Base-by-base conservation (phyloP, 2,113 vertebrate species). In the Illadopsis cleaveri region DNA sequence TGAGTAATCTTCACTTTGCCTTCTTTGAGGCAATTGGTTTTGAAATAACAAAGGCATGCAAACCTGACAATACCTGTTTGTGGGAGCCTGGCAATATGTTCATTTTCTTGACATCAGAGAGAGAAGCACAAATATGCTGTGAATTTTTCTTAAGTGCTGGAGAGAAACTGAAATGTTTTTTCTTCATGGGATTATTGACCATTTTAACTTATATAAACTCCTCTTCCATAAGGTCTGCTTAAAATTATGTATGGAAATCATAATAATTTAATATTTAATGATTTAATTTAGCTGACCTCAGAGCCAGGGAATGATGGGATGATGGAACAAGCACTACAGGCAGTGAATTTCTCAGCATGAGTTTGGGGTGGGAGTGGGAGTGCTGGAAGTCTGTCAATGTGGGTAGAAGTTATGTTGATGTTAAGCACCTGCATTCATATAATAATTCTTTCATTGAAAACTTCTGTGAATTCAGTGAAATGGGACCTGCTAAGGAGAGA, bases 11-110 rank as follows among this genome's bases (percentile, higher is more conserved):
- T 28, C 7, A 12, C 60, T 92, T 62, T 94, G 86, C 73, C 44
- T 89, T 75, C 51, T 94, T 95, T 80, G 93, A 95, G 89, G 53
- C 38, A 90, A 73, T 78, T 92, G 77, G 18, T 73, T 93, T 86
- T 75, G 88, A 90, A 92, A 86, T 69, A 91, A 82, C 50, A 86
- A 91, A 96, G 72, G 83, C 79, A 62, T 86, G 68, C 68, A 83
- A 89, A 92, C 60, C 79, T 81, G 72, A 89, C 73, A 90, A 65
- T 82, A 88, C 31, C 40, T 1, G 0, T 68, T 84, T 89, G 64
- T 86, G 48, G 77, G 65, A 94, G 61, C 50, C 51, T 89, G 69
- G 56, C 56, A 94, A 57, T 83, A 89, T 64, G 53, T 91, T 89
- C 13, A 30, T 82, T 94, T 56, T 17, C 25, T 57, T 84, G 40